Evolutionary conservation across 2,888 invertebrate genomes (phyloP), one percentile per base, ranked within the genome.

Genomic region (Criorhina ranunculi): DNA sequence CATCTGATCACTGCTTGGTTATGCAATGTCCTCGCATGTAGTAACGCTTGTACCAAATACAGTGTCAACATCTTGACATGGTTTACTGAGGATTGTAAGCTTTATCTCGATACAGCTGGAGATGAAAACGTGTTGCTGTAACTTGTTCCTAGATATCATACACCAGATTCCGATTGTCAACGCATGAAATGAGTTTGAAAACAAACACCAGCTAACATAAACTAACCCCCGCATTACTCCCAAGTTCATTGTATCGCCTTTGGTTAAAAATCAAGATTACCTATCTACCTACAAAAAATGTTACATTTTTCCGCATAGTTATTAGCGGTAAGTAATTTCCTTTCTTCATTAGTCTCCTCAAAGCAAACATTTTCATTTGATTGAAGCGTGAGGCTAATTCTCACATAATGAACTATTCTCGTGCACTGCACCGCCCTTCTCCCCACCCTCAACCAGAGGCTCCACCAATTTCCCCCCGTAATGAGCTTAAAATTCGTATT

Each of bases 361-460:
- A 31, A 76, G 69, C 62, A 76, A 57, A 46, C 8, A 70, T 67
- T 59, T 73, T 29, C 31, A 17, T 53, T 73, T 67, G 62, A 46
- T 78, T 33, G 51, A 40, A 64, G 33, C 42, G 53, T 62, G 53
- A 72, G 62, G 5, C 55, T 73, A 78, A 75, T 79, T 83, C 51
- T 64, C 75, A 75, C 75, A 76, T 85, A 85, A 85, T 85, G 85
- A 80, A 85, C 80, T 76, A 53, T 80, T 85, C 75, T 70, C 80
- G 80, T 85, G 85, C 59, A 67, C 15, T 70, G 11, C 49, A 31
- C 67, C 42, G 59, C 62, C 42, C 49, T 31, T 69, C 11, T 17
- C 35, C 29, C 40, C 33, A 15, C 11, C 12, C 60, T 53, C 42
- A 35, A 57, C 49, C 35, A 15, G 37, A 6, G 6, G 0, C 46